Percentiles rank a stretch among this genome's conserved stretches.
phyloP scores from a whole-genome alignment of 1,140 invertebrate species.

The Chymomyza costata region DNA sequence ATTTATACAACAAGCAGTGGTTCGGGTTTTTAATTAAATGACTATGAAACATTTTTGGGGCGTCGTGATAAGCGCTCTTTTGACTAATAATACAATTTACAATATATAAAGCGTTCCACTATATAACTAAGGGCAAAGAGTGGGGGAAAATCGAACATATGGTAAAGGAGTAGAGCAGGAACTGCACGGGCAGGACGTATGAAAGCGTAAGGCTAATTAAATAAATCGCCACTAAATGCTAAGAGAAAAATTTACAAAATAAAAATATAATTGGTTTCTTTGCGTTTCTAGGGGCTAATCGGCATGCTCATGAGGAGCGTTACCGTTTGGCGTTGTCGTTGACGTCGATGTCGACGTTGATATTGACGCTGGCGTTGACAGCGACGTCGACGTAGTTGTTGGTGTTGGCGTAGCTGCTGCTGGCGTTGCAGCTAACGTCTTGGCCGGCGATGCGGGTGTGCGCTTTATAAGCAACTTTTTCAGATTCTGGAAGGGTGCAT shows the following conservation, averaged over 20 bases:
- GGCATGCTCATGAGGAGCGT: constrained; percentile 47
- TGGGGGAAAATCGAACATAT: constrained; percentile 1
- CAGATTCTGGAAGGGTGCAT: constrained; percentile 82
- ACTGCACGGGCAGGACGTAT: constrained; percentile 4
- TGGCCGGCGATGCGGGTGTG: constrained; percentile 14
- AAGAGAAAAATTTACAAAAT: constrained; percentile 43
- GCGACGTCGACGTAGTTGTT: constrained; percentile 18
- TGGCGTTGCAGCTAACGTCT: constrained; percentile 1
- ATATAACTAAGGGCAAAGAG: constrained; percentile 33
- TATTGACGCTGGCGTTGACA: no score
- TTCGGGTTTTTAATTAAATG: no score
- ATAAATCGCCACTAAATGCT: constrained; percentile 67
- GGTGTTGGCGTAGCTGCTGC: constrained; percentile 5
- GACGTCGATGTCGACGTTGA: no score
- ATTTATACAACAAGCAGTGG: no score
- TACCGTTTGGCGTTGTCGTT: constrained; percentile 18
- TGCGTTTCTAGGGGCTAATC: constrained; percentile 38
- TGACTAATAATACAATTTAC: constrained; percentile 67
- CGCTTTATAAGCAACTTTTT: constrained; percentile 77
- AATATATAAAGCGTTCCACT: constrained; percentile 66
- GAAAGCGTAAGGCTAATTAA: constrained; percentile 27
- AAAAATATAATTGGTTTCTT: constrained; percentile 33
- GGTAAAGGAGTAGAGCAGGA: not conserved
- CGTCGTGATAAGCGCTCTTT: no score
- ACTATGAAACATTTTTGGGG: no score